phyloP scores from a whole-genome alignment of 1,140 invertebrate species.

The Tetraneura akinire region DNA sequence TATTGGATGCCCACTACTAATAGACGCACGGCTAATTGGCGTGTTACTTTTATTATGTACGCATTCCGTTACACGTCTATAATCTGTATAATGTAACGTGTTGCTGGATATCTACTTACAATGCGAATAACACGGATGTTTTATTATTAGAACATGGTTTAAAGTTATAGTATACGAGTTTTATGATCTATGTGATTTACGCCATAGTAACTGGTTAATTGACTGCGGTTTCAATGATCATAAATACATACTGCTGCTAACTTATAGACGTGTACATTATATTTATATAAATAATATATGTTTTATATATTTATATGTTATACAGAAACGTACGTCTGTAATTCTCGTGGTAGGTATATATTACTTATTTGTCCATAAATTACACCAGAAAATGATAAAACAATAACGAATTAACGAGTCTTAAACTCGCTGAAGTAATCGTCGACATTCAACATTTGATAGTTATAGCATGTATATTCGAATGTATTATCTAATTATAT shows the following conservation, averaged over 20 bases:
- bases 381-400: background rate
- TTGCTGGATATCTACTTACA: background rate
- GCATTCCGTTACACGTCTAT: constrained; percentile 48
- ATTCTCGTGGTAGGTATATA: background rate
- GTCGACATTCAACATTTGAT: too few relatives aligned
- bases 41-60: constrained; percentile 43
- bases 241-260: background rate
- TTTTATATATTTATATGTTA: background rate
- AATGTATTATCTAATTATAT: too few relatives aligned
- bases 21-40: constrained; percentile 42
- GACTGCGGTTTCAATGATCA: constrained; percentile 46
- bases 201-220: constrained; percentile 23
- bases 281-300: background rate
- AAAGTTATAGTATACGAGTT: constrained; percentile 26
- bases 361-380: background rate
- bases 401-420: too few relatives aligned
- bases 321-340: background rate
- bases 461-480: too few relatives aligned
- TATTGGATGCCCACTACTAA: constrained; percentile 23
- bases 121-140: constrained; percentile 28
- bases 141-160: constrained; percentile 7
- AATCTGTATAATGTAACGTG: background rate
- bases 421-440: too few relatives aligned
- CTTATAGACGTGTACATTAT: too few relatives aligned
- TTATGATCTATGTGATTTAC: constrained; percentile 46